Base-by-base conservation (phyloP, 2,797 vertebrate genomes). In the Semotilus atromaculatus region DNA sequence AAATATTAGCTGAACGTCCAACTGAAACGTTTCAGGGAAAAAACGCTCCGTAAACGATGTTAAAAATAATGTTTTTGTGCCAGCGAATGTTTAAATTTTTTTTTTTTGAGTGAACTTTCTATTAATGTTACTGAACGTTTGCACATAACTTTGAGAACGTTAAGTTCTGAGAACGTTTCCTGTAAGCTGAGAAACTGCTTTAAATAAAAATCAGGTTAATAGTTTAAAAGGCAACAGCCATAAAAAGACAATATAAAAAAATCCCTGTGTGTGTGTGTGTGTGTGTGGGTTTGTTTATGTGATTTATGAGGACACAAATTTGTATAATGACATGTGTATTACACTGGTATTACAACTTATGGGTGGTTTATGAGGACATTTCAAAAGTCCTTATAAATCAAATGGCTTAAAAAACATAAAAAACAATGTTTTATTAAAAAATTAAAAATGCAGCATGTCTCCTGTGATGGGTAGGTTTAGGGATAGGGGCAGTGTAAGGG, bases 281-380 rank as follows among this genome's bases (percentile, higher is more conserved):
- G 11, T 43, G 26, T 92, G 18, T 85, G 40, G 86, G 26, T 93
- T 92, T n/a, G n/a, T n/a, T n/a, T n/a, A n/a, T n/a, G n/a, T n/a
- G n/a, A n/a, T n/a, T n/a, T n/a, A n/a, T n/a, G n/a, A n/a, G n/a
- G n/a, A n/a, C n/a, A n/a, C n/a, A n/a, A n/a, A n/a, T n/a, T n/a
- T n/a, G n/a, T n/a, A n/a, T n/a, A n/a, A n/a, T n/a, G n/a, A n/a
- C n/a, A n/a, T n/a, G n/a, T n/a, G n/a, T n/a, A n/a, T n/a, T n/a
- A n/a, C n/a, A n/a, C n/a, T n/a, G n/a, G n/a, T n/a, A n/a, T n/a
- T n/a, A n/a, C n/a, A n/a, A n/a, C n/a, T n/a, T n/a, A n/a, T n/a
- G n/a, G n/a, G n/a, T n/a, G n/a, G n/a, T n/a, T n/a, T n/a, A n/a
- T n/a, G n/a, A n/a, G n/a, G n/a, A n/a, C n/a, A n/a, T n/a, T n/a